These are phyloP conservation scores for Nyctibius bracteatus DNA, from an alignment of 2,113 vertebrate genomes.

Conservation along the genomic window DNA sequence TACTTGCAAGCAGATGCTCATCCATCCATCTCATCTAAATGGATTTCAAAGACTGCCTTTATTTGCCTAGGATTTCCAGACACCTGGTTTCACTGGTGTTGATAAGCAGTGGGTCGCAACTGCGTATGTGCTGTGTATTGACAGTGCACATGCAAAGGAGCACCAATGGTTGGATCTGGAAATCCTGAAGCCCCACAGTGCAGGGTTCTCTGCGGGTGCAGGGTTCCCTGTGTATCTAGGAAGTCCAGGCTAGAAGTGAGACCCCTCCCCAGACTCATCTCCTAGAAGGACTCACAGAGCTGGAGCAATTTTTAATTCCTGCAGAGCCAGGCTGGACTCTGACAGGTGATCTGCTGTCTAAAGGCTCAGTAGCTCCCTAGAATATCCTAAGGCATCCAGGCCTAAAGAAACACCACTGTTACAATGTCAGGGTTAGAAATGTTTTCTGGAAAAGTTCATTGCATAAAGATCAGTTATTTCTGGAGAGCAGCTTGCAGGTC, in stretches of 20 bases:
- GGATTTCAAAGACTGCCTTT: background rate
- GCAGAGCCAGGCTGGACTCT: background rate
- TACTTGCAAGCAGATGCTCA: background rate
- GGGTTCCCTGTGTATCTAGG: background rate
- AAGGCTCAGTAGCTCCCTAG: background rate
- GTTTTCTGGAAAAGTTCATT: background rate
- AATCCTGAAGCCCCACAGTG: background rate
- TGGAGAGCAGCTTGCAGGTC: background rate
- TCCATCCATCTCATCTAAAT: background rate
- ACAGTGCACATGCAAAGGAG: background rate
- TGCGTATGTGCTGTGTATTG: background rate
- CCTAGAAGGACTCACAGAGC: background rate
- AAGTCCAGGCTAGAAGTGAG: background rate
- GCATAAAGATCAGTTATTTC: conserved; percentile 6
- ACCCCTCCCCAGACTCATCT: background rate
- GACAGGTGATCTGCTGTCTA: background rate
- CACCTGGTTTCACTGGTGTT: background rate
- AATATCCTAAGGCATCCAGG: background rate
- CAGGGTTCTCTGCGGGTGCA: background rate
- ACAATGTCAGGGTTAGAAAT: background rate
- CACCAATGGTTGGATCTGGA: background rate
- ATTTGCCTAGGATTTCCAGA: background rate
- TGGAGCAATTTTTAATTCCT: background rate
- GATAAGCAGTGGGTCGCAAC: background rate
- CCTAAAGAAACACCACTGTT: background rate